phyloP scores from a whole-genome alignment of 2,797 vertebrate genomes.

The Sphaeramia orbicularis region DNA sequence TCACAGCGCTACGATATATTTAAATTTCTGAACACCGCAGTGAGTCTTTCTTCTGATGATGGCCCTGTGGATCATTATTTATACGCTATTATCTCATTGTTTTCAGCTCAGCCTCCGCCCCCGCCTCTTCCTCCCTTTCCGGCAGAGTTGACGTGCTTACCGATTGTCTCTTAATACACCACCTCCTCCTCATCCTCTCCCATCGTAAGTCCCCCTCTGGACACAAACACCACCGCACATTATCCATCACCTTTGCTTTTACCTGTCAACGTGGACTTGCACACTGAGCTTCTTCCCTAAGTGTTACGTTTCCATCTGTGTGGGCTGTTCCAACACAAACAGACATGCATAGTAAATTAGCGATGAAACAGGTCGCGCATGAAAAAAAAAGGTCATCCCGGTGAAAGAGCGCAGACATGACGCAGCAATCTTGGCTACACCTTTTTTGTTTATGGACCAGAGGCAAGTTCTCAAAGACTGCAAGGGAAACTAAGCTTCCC shows the following conservation, averaged over 20 bases:
- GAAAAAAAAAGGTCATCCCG: too few relatives aligned
- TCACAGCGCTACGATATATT: background rate
- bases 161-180: constrained; percentile 38
- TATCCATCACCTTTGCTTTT: constrained; percentile 48
- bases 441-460: too few relatives aligned
- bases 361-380: too few relatives aligned
- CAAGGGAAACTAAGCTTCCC: too few relatives aligned
- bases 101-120: constrained; percentile 5
- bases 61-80: constrained; percentile 4
- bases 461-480: too few relatives aligned
- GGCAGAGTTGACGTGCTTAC: constrained; percentile 24
- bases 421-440: too few relatives aligned
- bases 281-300: constrained; percentile 14
- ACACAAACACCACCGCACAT: constrained; percentile 15
- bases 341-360: background rate
- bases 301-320: constrained; percentile 34
- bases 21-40: background rate
- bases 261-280: constrained; percentile 24
- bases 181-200: constrained; percentile 25
- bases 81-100: background rate
- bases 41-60: background rate
- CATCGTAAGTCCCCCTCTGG: constrained; percentile 20
- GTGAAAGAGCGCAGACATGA: too few relatives aligned
- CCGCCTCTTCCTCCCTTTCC: constrained; percentile 17
- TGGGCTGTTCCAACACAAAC: constrained; percentile 22